Evolutionary conservation across 1,140 invertebrate species (phyloP), one percentile per base, ranked within the genome.

Genomic region (Sycophaga agraensis): DNA sequence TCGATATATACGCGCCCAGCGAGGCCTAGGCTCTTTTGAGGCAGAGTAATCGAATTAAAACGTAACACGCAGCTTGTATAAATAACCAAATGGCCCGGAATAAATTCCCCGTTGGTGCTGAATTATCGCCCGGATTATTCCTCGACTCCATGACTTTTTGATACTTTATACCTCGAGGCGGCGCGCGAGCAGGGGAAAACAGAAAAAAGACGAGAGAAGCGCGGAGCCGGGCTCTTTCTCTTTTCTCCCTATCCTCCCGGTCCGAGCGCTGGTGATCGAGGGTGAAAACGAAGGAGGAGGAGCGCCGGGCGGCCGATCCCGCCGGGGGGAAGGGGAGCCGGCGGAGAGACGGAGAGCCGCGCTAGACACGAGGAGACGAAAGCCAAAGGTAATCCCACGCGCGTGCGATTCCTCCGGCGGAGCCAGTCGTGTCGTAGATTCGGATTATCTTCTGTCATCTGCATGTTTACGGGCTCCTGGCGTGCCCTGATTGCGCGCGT

Each of bases 361-460:
- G 39, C 5, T 9, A 12, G 21, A 46, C 64, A 67, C 66, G 68
- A 63, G 19, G 34, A 60, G 46, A 58, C 63, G 67, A 66, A 67
- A 75, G 67, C 62, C 70, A 66, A 73, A 74, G 69, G 72, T 76
- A 68, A 75, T 74, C 73, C 72, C 62, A 69, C 67, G 67, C 65
- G 28, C 16, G 66, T 68, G 66, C n/a, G n/a, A 72, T 71, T 74
- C 68, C 70, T 73, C 68, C 21, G 48, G 35, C 26, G 43, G 12
- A 19, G 56, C 56, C 62, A 53, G 62, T 69, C 68, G 51, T 59
- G 63, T 63, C 61, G 54, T 72, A 71, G 68, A 74, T 74, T 69
- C 70, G 63, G 74, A 76, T 77, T 77, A 78, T 77, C 72, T 69
- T 61, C 67, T 66, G 67, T 75, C 72, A 75, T 76, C 75, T 73